phyloP scores from a whole-genome alignment of 2,888 invertebrate genomes.

The Parelbella ahira region DNA sequence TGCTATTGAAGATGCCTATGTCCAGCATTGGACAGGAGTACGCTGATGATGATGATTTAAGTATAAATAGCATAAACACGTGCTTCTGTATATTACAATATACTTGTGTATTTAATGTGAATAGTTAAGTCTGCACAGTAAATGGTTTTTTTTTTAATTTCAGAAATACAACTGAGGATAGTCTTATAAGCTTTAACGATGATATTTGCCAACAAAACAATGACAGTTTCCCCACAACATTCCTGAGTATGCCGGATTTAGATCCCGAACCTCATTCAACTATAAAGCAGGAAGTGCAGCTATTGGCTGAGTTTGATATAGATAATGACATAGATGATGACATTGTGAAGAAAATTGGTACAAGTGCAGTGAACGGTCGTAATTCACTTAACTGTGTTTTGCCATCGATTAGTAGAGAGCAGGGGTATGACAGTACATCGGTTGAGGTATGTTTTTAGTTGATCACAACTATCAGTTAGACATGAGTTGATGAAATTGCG shows the following conservation, averaged over 20 bases:
- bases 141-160: too few species aligned
- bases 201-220: conserved; percentile 48
- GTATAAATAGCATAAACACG: too few species aligned
- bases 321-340: conserved; percentile 52
- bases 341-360: conserved; percentile 43
- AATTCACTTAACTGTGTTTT: conserved; percentile 68
- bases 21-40: too few species aligned
- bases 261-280: conserved; percentile 43
- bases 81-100: too few species aligned
- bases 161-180: conserved; percentile 41
- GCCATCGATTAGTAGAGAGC: conserved; percentile 63
- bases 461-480: too few species aligned
- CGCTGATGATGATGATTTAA: too few species aligned
- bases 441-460: conserved; percentile 57
- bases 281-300: conserved; percentile 42
- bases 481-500: too few species aligned
- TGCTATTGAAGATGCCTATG: too few species aligned
- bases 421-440: conserved; percentile 60
- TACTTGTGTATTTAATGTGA: too few species aligned
- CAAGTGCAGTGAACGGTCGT: conserved; percentile 41
- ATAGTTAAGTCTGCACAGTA: too few species aligned
- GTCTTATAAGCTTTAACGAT: conserved; percentile 50
- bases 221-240: conserved; percentile 53
- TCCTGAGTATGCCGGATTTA: conserved; percentile 67
- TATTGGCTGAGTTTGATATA: conserved; percentile 66